Conservation (phyloP, 2,113 vertebrate genomes). For the Oncorhynchus masou region DNA sequence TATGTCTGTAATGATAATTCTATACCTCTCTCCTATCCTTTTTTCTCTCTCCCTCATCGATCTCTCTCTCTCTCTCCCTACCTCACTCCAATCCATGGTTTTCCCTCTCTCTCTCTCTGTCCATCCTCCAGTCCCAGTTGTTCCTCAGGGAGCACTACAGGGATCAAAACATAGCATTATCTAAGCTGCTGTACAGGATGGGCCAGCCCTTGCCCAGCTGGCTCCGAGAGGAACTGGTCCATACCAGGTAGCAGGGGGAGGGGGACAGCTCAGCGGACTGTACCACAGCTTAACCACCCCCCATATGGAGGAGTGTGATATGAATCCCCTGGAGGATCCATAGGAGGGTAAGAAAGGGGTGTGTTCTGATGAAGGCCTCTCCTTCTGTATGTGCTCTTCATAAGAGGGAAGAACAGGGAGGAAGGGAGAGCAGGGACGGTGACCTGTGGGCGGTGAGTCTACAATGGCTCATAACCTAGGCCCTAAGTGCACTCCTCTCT, state of each 20-base stretch:
- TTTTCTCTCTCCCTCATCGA: not conserved
- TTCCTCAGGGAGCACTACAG: constrained; percentile 94
- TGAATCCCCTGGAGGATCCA: constrained; percentile 23
- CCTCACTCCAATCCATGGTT: too few species aligned
- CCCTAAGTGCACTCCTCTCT: not conserved
- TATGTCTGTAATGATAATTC: not conserved
- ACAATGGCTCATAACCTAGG: not conserved
- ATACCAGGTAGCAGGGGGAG: constrained; percentile 87
- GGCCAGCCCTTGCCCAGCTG: constrained; percentile 92
- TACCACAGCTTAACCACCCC: constrained; percentile 37
- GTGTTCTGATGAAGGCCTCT: not conserved
- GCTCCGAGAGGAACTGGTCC: constrained; percentile 94
- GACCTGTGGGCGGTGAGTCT: not conserved
- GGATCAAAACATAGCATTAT: constrained; percentile 95
- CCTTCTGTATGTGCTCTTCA: not conserved
- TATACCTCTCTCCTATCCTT: constrained; percentile 4
- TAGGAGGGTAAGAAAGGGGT: not conserved
- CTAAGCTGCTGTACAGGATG: constrained; percentile 96
- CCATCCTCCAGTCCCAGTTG: constrained; percentile 77
- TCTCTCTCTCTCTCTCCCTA: too few species aligned
- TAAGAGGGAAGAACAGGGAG: not conserved
- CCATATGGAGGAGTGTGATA: constrained; percentile 9
- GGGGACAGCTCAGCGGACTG: constrained; percentile 36
- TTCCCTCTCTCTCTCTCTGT: not conserved
- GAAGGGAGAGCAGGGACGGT: constrained; percentile 1